Evolutionary conservation across 1,140 invertebrate genomes (phyloP).

Genomic region (Diuraphis noxia): DNA sequence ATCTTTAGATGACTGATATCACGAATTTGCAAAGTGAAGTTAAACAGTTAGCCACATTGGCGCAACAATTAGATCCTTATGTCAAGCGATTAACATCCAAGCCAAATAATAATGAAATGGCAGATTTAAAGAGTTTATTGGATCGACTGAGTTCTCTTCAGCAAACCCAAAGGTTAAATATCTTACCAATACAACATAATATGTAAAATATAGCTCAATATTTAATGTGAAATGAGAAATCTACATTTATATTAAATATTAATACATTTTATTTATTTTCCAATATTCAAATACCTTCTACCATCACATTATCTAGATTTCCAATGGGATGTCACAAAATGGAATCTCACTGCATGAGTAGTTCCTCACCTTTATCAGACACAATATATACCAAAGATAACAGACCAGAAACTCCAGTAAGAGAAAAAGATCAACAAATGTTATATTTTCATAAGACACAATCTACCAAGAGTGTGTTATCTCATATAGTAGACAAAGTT

Average conservation of each 20-base stretch:
- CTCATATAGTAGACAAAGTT: slow-evolving; percentile 36
- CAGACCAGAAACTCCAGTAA: slow-evolving; percentile 38
- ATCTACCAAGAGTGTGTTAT: slow-evolving; percentile 38
- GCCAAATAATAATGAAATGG: slow-evolving; percentile 57
- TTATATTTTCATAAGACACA: slow-evolving; percentile 42
- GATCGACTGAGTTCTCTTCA: slow-evolving; percentile 65
- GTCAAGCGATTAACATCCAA: slow-evolving; percentile 64
- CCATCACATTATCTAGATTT: slow-evolving; percentile 14
- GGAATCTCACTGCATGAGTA: slow-evolving; percentile 46
- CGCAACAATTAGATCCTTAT: slow-evolving; percentile 69
- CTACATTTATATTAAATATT: neutral
- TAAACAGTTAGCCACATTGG: slow-evolving; percentile 68
- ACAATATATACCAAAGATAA: slow-evolving; percentile 26
- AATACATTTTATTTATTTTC: neutral
- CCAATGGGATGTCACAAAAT: slow-evolving; percentile 47
- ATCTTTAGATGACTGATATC: slow-evolving; percentile 69
- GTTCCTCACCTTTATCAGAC: slow-evolving; percentile 27
- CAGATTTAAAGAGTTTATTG: slow-evolving; percentile 64
- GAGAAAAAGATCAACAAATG: slow-evolving; percentile 46
- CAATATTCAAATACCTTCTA: neutral
- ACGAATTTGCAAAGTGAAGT: slow-evolving; percentile 68
- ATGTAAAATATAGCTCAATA: neutral
- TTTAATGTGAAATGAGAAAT: neutral
- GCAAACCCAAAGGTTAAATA: slow-evolving; percentile 46
- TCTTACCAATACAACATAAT: neutral